Evolutionary conservation across 2,797 vertebrate genomes (phyloP), one percentile per base, ranked within the genome.

Genomic region (Thaleichthys pacificus): DNA sequence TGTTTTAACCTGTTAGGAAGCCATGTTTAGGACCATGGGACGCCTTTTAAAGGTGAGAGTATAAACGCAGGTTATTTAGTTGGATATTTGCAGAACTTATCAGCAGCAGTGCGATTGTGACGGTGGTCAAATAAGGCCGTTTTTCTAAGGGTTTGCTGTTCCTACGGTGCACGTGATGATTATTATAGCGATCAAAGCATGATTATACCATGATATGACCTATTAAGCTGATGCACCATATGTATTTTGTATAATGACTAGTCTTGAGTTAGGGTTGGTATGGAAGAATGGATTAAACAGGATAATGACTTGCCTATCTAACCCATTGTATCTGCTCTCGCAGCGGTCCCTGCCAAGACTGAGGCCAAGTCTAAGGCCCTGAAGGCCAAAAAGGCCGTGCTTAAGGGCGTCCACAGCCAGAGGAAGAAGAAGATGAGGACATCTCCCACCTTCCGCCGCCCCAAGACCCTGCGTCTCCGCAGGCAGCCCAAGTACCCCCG

Each of bases 311-410:
- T 38, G 1, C 28, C 28, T 30, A 11, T 8, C 32, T 74, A 12
- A 47, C 8, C 17, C 22, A 11, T 2, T 51, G 14, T 21, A 6
- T 14, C 3, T 47, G 12, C 26, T 19, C 3, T 63, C 42, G 5
- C 2, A 93, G 97, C 90, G 78, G 96, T 96, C 86, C 96, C 97
- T 77, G 94, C 94, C 38, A 99, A 99, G 93, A 96, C 94, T 11
- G 97, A 98, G 90, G 96, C 96, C n/a, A 99, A 99, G 85, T 96
- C 96, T 1, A 99, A 99, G 91, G 98, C 97, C 0, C 88, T 98
- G 75, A 99, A 98, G 89, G 98, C 97, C 74, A 99, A 99, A 76
- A 99, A 99, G 86, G 97, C 97, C 6, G 97, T 99, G 35, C 87
- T 99, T 54, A 98, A 99, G 89, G 97, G 98, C 0, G 95, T 99